These are phyloP conservation scores for Clarias magur DNA, from an alignment of 2,113 vertebrate species.

Conservation along the genomic window DNA sequence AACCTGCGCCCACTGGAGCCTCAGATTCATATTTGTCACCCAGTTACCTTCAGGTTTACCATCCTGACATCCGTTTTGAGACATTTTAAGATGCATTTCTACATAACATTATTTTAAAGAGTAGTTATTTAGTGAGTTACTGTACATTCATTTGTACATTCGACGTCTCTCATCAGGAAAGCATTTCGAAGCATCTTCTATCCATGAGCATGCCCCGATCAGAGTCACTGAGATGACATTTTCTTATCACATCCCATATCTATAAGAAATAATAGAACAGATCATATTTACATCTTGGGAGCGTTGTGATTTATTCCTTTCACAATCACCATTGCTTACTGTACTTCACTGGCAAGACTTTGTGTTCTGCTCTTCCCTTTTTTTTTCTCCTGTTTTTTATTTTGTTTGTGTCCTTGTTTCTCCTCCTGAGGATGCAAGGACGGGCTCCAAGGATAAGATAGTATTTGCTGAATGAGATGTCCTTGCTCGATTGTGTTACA, in stretches of 20 bases:
- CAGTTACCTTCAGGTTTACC: not conserved
- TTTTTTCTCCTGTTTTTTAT: not conserved
- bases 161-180: not conserved
- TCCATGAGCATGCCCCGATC: not conserved
- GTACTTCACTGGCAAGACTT: not conserved
- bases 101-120: not conserved
- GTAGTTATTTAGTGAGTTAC: not conserved
- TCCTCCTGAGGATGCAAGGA: not conserved
- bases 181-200: not conserved
- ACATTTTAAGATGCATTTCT: not conserved
- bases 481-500: not conserved
- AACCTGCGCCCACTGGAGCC: not conserved
- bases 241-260: not conserved
- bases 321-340: not conserved
- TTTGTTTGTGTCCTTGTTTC: not conserved
- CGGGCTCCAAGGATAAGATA: not conserved
- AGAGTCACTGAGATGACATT: not conserved
- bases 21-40: not conserved
- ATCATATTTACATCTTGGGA: not conserved
- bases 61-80: not conserved
- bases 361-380: not conserved
- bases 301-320: not conserved
- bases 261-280: not conserved
- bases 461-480: not conserved
- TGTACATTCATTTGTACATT: not conserved